These are phyloP conservation scores for Bombus picipes DNA, from an alignment of 1,140 invertebrate genomes.

Conservation along the genomic window DNA sequence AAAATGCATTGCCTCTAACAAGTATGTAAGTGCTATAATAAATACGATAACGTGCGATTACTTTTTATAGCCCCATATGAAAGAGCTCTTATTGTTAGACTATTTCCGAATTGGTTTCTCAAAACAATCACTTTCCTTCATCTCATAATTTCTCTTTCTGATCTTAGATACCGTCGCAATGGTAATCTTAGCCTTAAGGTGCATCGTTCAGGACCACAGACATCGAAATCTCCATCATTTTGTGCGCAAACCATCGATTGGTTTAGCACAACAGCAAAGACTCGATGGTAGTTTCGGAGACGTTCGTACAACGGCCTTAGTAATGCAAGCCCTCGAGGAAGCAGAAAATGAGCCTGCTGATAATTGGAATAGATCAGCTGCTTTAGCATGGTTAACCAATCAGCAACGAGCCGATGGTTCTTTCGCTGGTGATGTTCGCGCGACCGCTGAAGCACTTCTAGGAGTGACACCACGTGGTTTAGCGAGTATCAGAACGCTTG, in stretches of 20 bases:
- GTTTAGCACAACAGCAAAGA: constrained; percentile 89
- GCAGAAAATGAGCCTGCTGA: constrained; percentile 85
- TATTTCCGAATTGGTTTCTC: neutral
- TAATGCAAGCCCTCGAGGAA: constrained; percentile 90
- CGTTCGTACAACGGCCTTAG: constrained; percentile 90
- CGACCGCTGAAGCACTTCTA: constrained; percentile 89
- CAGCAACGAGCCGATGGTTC: constrained; percentile 90
- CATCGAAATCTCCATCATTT: constrained; percentile 91
- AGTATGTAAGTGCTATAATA: too few species aligned
- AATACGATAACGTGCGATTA: too few species aligned
- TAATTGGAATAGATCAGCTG: constrained; percentile 90
- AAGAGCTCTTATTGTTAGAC: too few species aligned
- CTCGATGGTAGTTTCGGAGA: constrained; percentile 92
- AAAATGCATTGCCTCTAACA: too few species aligned
- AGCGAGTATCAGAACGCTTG: constrained; percentile 86
- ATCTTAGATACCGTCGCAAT: constrained; percentile 90
- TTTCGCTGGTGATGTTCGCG: constrained; percentile 87
- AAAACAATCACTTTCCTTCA: neutral
- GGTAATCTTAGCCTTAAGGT: constrained; percentile 91
- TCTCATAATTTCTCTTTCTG: neutral
- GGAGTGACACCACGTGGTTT: constrained; percentile 87
- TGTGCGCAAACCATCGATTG: constrained; percentile 88
- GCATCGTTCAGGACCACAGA: constrained; percentile 92
- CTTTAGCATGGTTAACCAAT: constrained; percentile 87
- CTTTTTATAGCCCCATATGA: too few species aligned